Evolutionary conservation across 2,888 invertebrate genomes (phyloP).

Genomic region (Apomyelois bistriatella): DNA sequence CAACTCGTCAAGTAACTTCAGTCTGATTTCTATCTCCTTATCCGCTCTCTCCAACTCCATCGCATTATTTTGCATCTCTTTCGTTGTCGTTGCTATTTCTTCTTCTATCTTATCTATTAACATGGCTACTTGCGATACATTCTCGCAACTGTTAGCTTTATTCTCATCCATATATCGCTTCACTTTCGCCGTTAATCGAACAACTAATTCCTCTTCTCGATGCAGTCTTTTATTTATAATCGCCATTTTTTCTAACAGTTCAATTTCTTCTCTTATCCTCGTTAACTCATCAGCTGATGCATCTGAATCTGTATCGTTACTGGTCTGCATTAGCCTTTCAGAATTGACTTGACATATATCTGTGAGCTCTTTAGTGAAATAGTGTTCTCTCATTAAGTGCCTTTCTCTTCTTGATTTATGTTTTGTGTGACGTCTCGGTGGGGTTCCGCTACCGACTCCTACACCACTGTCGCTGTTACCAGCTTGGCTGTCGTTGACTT

Average conservation of each 20-base stretch:
- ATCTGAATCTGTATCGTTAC: conserved; percentile 73
- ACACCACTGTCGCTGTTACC: conserved; percentile 86
- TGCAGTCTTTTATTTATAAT: conserved; percentile 86
- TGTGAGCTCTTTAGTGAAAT: conserved; percentile 76
- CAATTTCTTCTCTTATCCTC: conserved; percentile 83
- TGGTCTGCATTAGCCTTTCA: conserved; percentile 64
- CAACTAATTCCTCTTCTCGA: conserved; percentile 85
- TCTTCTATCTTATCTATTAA: conserved; percentile 75
- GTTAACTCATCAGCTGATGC: conserved; percentile 75
- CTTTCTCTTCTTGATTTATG: conserved; percentile 77
- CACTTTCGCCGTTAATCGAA: conserved; percentile 83
- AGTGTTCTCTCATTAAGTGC: conserved; percentile 76
- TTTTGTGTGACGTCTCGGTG: conserved; percentile 73
- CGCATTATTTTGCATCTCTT: conserved; percentile 77
- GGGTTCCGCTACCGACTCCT: conserved; percentile 83
- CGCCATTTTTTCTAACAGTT: conserved; percentile 85
- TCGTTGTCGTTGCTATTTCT: conserved; percentile 67
- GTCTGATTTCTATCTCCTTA: conserved; percentile 73
- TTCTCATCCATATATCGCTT: conserved; percentile 80
- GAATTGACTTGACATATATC: conserved; percentile 76
- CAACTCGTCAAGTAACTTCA: conserved; percentile 75
- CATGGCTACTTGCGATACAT: conserved; percentile 68
- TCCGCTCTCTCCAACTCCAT: conserved; percentile 72
- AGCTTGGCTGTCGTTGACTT: conserved; percentile 77
- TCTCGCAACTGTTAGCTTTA: conserved; percentile 70